phyloP scores from a whole-genome alignment of 92 coral and sea anemone species.

The Bergia sp. region DNA sequence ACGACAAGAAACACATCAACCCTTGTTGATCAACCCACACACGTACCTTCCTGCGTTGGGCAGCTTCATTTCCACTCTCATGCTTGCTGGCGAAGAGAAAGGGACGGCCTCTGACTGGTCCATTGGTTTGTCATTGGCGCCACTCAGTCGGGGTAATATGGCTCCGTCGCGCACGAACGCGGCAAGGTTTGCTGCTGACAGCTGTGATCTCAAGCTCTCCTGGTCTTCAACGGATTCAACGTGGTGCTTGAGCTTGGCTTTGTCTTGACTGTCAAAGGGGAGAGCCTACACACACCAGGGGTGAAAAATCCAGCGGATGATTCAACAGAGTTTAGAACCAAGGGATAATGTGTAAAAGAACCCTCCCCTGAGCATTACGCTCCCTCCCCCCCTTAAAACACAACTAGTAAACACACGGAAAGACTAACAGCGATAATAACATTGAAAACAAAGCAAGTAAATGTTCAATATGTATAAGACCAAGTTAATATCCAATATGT shows the following conservation, averaged over 20 bases:
- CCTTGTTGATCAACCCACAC: neutral
- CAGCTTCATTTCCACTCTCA: slow-evolving; percentile 60
- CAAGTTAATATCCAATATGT: no score
- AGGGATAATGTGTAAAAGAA: no score
- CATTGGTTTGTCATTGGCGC: slow-evolving; percentile 70
- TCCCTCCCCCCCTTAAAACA: no score
- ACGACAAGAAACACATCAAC: no score
- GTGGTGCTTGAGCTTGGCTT: slow-evolving; percentile 51
- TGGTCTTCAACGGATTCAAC: slow-evolving; percentile 66
- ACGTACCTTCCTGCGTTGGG: slow-evolving; percentile 64
- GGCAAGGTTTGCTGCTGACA: slow-evolving; percentile 58
- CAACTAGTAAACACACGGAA: no score
- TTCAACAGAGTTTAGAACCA: no score
- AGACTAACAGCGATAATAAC: no score
- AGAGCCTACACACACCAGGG: slow-evolving; percentile 39
- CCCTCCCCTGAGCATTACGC: no score
- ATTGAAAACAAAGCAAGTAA: no score
- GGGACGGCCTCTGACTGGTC: slow-evolving; percentile 52
- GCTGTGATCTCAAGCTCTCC: slow-evolving; percentile 57
- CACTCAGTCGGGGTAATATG: slow-evolving; percentile 61
- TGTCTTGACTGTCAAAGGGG: slow-evolving; percentile 60
- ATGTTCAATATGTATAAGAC: no score
- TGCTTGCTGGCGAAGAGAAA: slow-evolving; percentile 61
- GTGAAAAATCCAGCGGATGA: neutral
- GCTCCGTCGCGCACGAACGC: slow-evolving; percentile 70